phyloP scores from a whole-genome alignment of 2,888 invertebrate genomes.

The Trilocha varians region DNA sequence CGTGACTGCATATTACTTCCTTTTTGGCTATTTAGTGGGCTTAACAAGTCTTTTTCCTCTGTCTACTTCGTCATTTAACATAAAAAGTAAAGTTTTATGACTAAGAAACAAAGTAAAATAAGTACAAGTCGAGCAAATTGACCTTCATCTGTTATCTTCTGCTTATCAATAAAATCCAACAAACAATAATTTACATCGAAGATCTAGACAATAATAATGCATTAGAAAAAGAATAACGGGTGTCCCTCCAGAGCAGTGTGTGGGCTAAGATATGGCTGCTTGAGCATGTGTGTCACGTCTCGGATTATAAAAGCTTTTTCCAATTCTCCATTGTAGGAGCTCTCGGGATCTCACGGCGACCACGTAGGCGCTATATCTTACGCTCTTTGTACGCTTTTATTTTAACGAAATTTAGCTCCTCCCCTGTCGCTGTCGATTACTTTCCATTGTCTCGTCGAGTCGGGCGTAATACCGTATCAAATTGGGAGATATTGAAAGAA shows the following conservation, averaged over 20 bases:
- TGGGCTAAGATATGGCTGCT: conserved; percentile 40
- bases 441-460: conserved; percentile 61
- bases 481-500: conserved; percentile 70
- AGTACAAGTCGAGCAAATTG: too few species aligned
- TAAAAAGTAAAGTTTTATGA: too few species aligned
- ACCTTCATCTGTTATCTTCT: too few species aligned
- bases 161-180: too few species aligned
- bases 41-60: too few species aligned
- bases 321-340: conserved; percentile 69
- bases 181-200: conserved; percentile 19
- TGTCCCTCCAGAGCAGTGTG: conserved; percentile 16
- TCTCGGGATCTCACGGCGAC: conserved; percentile 57
- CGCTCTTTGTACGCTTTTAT: conserved; percentile 68
- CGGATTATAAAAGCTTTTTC: conserved; percentile 74
- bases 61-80: too few species aligned
- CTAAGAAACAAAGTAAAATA: too few species aligned
- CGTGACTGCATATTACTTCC: too few species aligned
- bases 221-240: conserved; percentile 37
- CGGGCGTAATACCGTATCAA: conserved; percentile 55
- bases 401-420: conserved; percentile 71
- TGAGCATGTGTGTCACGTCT: conserved; percentile 68
- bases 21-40: too few species aligned
- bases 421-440: conserved; percentile 66
- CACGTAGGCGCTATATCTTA: conserved; percentile 73
- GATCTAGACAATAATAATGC: conserved; percentile 25